Conservation (phyloP, 2,113 vertebrate species). For the Istiophorus platypterus region DNA sequence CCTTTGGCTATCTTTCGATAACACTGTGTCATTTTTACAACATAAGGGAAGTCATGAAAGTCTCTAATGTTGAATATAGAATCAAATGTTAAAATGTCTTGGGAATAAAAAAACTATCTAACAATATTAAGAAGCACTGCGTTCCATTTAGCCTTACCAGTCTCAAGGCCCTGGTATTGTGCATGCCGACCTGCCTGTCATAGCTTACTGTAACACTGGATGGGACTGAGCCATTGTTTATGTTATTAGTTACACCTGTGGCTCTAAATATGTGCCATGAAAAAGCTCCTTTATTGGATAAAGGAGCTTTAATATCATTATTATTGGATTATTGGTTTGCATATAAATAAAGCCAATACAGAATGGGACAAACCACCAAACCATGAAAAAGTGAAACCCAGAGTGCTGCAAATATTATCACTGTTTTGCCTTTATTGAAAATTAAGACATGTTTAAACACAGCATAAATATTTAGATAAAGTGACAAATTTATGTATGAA, state of each 20-base stretch:
- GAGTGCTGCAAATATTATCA: not conserved
- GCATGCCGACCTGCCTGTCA: not conserved
- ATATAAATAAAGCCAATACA: not conserved
- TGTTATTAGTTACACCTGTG: conserved; percentile 22
- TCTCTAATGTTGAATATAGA: not conserved
- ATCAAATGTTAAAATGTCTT: not conserved
- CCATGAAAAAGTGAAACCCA: not conserved
- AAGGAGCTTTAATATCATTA: conserved; percentile 13
- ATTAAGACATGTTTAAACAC: not conserved
- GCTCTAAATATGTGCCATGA: not conserved
- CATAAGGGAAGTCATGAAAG: not conserved
- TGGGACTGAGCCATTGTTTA: not conserved
- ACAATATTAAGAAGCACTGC: not conserved
- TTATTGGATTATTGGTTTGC: conserved; percentile 1
- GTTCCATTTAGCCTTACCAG: not conserved
- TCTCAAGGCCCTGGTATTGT: not conserved
- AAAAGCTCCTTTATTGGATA: conserved; percentile 2
- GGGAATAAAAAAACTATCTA: not conserved
- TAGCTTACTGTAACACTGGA: not conserved
- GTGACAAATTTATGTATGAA: not conserved
- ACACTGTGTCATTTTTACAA: conserved; percentile 3
- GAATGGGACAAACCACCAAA: not conserved
- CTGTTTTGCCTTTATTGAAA: not conserved
- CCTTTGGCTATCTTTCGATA: conserved; percentile 3
- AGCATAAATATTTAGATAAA: not conserved